A percentile compares a stretch with the other conserved stretches of the same genome.
These are phyloP conservation scores for Eulemur mongoz DNA, from an alignment of 2,797 vertebrate genomes.

Conservation along the genomic window DNA sequence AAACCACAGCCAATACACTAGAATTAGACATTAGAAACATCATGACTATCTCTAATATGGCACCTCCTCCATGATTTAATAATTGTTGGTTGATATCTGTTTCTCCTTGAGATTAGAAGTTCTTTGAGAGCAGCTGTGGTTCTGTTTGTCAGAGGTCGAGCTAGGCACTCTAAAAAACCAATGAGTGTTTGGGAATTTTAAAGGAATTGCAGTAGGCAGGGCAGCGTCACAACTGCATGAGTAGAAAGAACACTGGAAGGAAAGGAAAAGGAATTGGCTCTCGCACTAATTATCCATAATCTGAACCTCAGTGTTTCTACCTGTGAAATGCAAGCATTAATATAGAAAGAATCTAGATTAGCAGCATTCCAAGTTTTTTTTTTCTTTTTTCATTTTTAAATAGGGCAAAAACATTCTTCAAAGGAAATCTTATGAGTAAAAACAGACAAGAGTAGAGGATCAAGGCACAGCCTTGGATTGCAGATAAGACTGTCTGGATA, in stretches of 20 bases:
- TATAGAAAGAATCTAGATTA: neutral
- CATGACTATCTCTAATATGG: neutral
- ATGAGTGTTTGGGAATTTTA: neutral
- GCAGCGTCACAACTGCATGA: no score
- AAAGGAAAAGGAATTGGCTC: neutral
- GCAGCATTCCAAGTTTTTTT: neutral
- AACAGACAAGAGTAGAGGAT: neutral
- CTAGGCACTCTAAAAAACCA: neutral
- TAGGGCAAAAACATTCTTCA: neutral
- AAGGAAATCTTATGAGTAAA: neutral
- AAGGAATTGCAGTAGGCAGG: neutral
- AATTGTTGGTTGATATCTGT: neutral
- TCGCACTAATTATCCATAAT: neutral
- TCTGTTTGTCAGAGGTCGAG: neutral
- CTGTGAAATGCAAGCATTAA: neutral
- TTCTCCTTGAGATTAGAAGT: neutral
- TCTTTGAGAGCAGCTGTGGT: neutral
- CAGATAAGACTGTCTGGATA: neutral
- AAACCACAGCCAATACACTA: neutral
- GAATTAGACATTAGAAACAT: neutral
- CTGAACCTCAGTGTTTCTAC: neutral
- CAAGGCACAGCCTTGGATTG: neutral
- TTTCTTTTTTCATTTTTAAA: neutral
- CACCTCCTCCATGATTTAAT: neutral
- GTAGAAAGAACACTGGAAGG: neutral